These are phyloP conservation scores for Norana najaformis DNA, from an alignment of 2,888 invertebrate species.

Conservation along the genomic window DNA sequence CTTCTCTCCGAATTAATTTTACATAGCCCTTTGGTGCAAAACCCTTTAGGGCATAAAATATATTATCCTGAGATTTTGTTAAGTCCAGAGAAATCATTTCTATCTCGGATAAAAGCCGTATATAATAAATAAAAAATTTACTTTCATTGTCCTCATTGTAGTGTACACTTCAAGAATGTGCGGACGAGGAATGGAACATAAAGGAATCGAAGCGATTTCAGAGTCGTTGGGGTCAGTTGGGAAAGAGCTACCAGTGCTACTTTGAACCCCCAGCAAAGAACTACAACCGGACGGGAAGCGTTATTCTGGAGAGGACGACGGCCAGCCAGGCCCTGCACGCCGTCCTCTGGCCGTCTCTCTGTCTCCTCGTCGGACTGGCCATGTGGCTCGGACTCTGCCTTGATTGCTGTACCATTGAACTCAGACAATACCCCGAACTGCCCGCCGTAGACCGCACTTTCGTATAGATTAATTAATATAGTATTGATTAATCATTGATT, in stretches of 20 bases:
- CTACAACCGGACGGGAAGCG: background rate
- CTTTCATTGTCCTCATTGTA: constrained; percentile 26
- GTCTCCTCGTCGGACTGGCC: constrained; percentile 37
- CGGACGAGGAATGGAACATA: constrained; percentile 43
- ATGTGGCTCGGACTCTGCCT: constrained; percentile 44
- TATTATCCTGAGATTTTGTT: no score
- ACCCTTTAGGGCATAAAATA: no score
- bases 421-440: constrained; percentile 2
- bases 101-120: no score
- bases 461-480: no score
- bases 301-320: constrained; percentile 38
- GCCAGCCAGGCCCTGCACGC: constrained; percentile 37
- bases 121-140: no score
- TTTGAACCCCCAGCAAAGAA: constrained; percentile 30
- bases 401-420: constrained; percentile 41
- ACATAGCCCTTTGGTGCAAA: no score
- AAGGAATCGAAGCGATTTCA: constrained; percentile 40
- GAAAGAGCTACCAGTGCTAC: constrained; percentile 39
- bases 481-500: no score
- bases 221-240: constrained; percentile 37
- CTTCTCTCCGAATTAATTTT: no score
- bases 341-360: constrained; percentile 42
- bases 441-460: background rate
- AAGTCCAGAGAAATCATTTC: no score
- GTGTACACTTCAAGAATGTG: constrained; percentile 44